These are phyloP conservation scores for Python bivittatus DNA, from an alignment of 2,113 vertebrate genomes.

Conservation along the genomic window DNA sequence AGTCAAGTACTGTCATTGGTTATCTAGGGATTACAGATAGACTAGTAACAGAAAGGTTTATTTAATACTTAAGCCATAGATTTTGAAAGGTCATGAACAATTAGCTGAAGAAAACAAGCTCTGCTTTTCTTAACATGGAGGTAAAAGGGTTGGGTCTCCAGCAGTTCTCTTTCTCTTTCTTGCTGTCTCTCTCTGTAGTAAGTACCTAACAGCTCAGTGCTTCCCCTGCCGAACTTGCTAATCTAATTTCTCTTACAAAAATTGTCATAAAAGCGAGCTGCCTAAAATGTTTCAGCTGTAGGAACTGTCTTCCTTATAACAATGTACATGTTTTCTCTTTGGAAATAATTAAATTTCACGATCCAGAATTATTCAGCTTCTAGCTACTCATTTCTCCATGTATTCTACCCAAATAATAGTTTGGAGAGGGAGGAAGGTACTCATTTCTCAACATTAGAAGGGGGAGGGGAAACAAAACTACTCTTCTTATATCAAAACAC, in stretches of 20 bases:
- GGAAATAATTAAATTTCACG: slow-evolving; percentile 61
- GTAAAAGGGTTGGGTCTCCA: background rate
- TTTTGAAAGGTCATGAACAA: slow-evolving; percentile 11
- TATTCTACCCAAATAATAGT: slow-evolving; percentile 59
- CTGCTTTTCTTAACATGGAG: background rate
- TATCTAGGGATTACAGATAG: background rate
- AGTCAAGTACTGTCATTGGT: background rate
- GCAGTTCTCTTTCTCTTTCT: background rate
- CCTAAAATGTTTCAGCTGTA: background rate
- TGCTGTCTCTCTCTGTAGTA: slow-evolving; percentile 19
- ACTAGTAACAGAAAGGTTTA: background rate
- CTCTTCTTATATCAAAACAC: slow-evolving; percentile 30
- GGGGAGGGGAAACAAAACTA: slow-evolving; percentile 27
- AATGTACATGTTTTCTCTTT: slow-evolving; percentile 69
- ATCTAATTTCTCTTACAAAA: slow-evolving; percentile 40
- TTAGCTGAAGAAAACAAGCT: background rate
- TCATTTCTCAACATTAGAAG: slow-evolving; percentile 51
- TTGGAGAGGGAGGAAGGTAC: slow-evolving; percentile 62
- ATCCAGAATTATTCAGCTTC: slow-evolving; percentile 64
- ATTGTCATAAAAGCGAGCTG: slow-evolving; percentile 36
- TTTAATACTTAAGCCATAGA: slow-evolving; percentile 5
- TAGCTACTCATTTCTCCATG: slow-evolving; percentile 65
- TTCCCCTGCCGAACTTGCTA: slow-evolving; percentile 33
- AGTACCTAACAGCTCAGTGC: slow-evolving; percentile 52
- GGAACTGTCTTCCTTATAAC: slow-evolving; percentile 48